phyloP scores from a whole-genome alignment of 2,113 vertebrate genomes.

The Stigmatopora argus region DNA sequence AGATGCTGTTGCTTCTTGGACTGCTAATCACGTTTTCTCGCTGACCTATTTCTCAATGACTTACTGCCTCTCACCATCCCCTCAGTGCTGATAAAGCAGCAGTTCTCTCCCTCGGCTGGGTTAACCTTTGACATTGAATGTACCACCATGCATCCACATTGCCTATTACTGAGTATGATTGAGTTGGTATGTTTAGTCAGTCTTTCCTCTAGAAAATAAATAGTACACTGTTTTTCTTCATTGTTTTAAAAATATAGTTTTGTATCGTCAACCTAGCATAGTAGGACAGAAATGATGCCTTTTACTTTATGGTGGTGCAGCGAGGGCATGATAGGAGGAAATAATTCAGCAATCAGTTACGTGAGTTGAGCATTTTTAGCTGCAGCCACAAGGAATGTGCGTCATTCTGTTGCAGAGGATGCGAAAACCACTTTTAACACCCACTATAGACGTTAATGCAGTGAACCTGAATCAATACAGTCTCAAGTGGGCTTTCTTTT shows the following conservation, averaged over 20 bases:
- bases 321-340: not conserved
- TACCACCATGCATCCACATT: constrained; percentile 4
- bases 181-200: not conserved
- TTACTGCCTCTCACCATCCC: constrained; percentile 27
- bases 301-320: not conserved
- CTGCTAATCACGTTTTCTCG: constrained; percentile 46
- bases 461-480: not conserved
- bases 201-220: not conserved
- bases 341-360: too few species aligned
- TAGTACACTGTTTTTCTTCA: not conserved
- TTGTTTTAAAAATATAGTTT: not conserved
- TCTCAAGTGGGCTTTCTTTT: constrained; percentile 22
- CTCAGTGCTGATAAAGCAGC: constrained; percentile 56
- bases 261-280: not conserved
- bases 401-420: constrained; percentile 1
- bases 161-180: not conserved
- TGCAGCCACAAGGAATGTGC: not conserved
- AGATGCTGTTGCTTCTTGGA: constrained; percentile 38
- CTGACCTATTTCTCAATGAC: constrained; percentile 53
- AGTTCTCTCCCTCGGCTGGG: constrained; percentile 23
- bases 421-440: constrained; percentile 3
- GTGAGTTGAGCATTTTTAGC: not conserved
- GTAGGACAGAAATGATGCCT: not conserved
- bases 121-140: constrained; percentile 44
- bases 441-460: constrained; percentile 17